Base-by-base conservation (phyloP, 2,113 vertebrate species). In the Podilymbus podiceps region DNA sequence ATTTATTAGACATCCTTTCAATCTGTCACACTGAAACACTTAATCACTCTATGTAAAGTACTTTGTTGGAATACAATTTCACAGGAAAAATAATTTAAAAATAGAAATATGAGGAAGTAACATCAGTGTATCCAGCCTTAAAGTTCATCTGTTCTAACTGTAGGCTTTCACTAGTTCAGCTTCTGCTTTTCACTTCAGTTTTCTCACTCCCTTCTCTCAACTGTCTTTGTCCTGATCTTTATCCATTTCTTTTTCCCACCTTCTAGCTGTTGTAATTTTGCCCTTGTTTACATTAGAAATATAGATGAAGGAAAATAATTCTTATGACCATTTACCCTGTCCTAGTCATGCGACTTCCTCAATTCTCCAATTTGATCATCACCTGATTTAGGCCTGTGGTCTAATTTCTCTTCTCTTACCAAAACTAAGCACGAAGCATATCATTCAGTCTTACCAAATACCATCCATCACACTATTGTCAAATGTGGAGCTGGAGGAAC, bases 111-210 rank as follows among this genome's bases (percentile, higher is more conserved):
- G 4, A 63, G 53, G 60, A 96, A 97, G 47, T 87, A 67, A 22
- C 25, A 38, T 62, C 20, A 72, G 28, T 50, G 12, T 72, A 55
- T 85, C 58, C 49, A 87, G 67, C 35, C 35, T 89, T 78, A 68
- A 90, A 53, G 8, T 50, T 74, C 38, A 38, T 7, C 11, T 85
- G 84, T 92, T 72, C 80, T 89, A 94, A 88, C 69, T 52, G 73
- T 30, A 89, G 56, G 85, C 90, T 96, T 97, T 96, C 88, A 95
- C 91, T 95, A 72, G 56, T 62, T 92, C 67, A 62, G 53, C 74
- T 95, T 97, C 95, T 93, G 77, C 47, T 92, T 97, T 92, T 95
- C 50, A 21, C 84, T 96, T 97, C 89, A 16, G 76, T 92, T 93
- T 96, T 95, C 28, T 76, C 66, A 55, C 30, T 27, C 55, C 6